These are phyloP conservation scores for Loxodonta africana DNA, from an alignment of 2,113 vertebrate genomes.

Conservation along the genomic window DNA sequence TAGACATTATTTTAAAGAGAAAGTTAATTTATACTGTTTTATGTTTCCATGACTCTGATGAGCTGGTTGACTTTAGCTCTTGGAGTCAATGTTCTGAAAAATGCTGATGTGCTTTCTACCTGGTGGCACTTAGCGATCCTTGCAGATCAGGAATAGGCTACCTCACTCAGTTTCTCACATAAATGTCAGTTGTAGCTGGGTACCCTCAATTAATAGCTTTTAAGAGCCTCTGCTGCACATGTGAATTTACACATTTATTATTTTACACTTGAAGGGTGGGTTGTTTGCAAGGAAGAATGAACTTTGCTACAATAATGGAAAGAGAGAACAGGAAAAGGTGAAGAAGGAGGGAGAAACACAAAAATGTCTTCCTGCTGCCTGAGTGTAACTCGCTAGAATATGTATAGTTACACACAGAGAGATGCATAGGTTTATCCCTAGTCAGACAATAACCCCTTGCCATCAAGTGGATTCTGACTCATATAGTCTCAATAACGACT, in stretches of 20 bases:
- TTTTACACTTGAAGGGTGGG: neutral
- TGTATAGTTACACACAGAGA: neutral
- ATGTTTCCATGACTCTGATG: neutral
- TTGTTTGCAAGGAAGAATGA: neutral
- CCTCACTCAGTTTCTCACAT: neutral
- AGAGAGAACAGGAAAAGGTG: neutral
- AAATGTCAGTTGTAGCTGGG: too few species aligned
- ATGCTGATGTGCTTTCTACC: constrained; percentile 47
- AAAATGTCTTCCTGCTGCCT: neutral
- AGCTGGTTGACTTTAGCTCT: neutral
- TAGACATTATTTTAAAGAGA: neutral
- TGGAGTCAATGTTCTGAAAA: neutral
- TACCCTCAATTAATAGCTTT: neutral
- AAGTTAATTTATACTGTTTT: neutral
- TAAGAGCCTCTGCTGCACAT: neutral
- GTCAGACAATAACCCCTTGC: neutral
- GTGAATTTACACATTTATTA: neutral
- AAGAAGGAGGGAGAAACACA: neutral
- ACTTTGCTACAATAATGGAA: neutral
- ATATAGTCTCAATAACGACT: too few species aligned
- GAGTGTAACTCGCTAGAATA: neutral
- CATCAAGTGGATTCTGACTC: too few species aligned
- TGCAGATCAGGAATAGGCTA: neutral
- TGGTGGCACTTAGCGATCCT: neutral
- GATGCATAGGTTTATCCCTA: too few species aligned